Conservation (phyloP, 2,797 vertebrate species). For the Ispidina lecontei region DNA sequence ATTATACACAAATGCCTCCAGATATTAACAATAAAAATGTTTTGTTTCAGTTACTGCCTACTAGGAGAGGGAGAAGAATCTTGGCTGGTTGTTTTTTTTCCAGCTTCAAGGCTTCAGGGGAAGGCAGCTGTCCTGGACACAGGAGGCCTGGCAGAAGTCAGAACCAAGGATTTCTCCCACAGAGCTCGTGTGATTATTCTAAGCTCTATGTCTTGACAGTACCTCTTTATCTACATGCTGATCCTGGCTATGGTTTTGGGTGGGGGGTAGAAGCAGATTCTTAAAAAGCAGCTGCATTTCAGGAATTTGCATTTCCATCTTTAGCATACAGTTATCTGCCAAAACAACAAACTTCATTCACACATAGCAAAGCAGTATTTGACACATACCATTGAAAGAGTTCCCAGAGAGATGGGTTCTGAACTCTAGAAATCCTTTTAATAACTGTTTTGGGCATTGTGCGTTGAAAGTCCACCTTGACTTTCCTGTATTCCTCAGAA, state of each 20-base stretch:
- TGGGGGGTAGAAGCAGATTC: background rate
- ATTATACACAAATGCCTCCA: background rate
- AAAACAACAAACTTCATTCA: background rate
- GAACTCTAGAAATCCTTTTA: constrained; percentile 82
- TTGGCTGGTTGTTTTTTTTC: no score
- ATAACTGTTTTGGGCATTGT: constrained; percentile 82
- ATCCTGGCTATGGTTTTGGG: background rate
- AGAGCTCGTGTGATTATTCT: background rate
- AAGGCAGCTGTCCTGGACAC: background rate
- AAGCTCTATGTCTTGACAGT: background rate
- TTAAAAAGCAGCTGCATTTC: background rate
- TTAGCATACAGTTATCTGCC: background rate
- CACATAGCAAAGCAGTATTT: background rate
- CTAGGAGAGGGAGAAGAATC: background rate
- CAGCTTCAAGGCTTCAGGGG: background rate
- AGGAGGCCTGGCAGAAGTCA: background rate
- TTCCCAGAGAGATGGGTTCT: constrained; percentile 87
- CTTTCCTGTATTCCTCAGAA: constrained; percentile 79
- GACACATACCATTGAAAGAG: constrained; percentile 86
- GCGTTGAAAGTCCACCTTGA: constrained; percentile 80
- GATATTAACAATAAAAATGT: background rate
- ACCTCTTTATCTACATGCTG: background rate
- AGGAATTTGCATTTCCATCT: background rate
- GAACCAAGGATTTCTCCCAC: background rate
- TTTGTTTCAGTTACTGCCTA: background rate